Evolutionary conservation across 1,140 invertebrate species (phyloP).

Genomic region (Drosophila pseudoobscura): DNA sequence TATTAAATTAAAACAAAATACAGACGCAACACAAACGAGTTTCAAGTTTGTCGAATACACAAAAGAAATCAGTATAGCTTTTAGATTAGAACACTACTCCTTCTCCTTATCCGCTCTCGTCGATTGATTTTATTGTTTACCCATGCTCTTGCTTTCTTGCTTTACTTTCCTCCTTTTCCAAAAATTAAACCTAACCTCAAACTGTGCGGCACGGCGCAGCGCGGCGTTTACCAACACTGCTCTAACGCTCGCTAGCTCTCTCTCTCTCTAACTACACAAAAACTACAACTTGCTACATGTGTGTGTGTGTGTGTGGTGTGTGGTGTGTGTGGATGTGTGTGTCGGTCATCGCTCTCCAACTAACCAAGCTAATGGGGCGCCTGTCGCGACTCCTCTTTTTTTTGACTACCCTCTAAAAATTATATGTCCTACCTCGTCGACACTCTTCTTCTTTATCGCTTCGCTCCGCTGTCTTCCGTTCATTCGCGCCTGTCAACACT

Average conservation of each 20-base stretch:
- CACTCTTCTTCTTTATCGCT: not conserved
- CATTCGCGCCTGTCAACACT: conserved; percentile 50
- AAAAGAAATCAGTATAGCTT: conserved; percentile 49
- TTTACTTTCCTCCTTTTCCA: conserved; percentile 12
- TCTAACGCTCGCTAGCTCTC: conserved; percentile 6
- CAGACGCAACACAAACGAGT: conserved; percentile 68
- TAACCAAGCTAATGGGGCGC: conserved; percentile 41
- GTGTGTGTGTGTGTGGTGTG: not conserved
- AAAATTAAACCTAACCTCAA: conserved; percentile 65
- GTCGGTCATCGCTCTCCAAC: conserved; percentile 38
- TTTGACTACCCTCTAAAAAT: conserved; percentile 65
- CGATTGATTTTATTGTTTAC: conserved; percentile 47
- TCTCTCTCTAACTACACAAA: conserved; percentile 67
- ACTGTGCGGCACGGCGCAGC: conserved; percentile 28
- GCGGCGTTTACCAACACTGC: conserved; percentile 41
- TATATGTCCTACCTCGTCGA: conserved; percentile 47
- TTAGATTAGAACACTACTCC: conserved; percentile 40
- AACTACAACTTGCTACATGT: conserved; percentile 60
- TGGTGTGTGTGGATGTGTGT: not conserved
- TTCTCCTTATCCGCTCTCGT: conserved; percentile 9
- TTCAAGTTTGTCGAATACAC: conserved; percentile 54
- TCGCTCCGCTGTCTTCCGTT: conserved; percentile 13
- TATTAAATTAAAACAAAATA: conserved; percentile 74
- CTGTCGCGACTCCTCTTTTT: conserved; percentile 24
- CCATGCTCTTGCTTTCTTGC: conserved; percentile 18